Base-by-base conservation (phyloP, 2,113 vertebrate genomes). In the Hippocampus comes region DNA sequence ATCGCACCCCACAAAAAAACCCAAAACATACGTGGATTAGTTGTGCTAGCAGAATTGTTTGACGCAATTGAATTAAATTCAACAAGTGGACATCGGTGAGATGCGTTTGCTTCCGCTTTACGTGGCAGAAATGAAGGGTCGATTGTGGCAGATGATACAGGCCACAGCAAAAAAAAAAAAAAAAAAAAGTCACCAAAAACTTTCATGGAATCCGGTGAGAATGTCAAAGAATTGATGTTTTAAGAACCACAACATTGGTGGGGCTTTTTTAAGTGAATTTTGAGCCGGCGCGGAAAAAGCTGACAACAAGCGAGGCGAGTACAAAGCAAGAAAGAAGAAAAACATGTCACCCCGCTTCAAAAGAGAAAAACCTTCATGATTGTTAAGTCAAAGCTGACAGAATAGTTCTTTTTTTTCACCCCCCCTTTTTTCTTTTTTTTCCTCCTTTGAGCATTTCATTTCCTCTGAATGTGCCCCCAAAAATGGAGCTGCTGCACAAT, bases 311-410 rank as follows among this genome's bases (percentile, higher is more conserved):
- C 23, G 25, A 14, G 25, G 59, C 27, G 34, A 30, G 59, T 61
- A 61, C 27, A 61, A 61, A 34, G 27, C 27, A 6, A 34, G 59
- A 18, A 17, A 30, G 59, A 38, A 34, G 59, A 61, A 61, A 38
- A 61, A 61, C 15, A 61, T 34, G 27, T 18, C 59, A 7, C 6
- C 17, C 1, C 6, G 2, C 34, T 61, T 61, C 59, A 34, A 61
- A 61, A 61, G 59, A 34, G 7, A 60, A 15, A 17, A 34, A 61
- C 15, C 27, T 30, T 15, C 8, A 20, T 17, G 27, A 61, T 30
- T 30, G 18, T 61, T 61, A 34, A 61, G 59, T 61, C 59, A 34
- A 34, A 61, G 27, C 59, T 61, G 59, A 61, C 59, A 61, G 27
- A 61, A 34, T 15, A 25, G 27, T 59, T 11, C 3, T 25, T 25